phyloP scores from a whole-genome alignment of 1,140 invertebrate genomes.

The Drosophila erecta region DNA sequence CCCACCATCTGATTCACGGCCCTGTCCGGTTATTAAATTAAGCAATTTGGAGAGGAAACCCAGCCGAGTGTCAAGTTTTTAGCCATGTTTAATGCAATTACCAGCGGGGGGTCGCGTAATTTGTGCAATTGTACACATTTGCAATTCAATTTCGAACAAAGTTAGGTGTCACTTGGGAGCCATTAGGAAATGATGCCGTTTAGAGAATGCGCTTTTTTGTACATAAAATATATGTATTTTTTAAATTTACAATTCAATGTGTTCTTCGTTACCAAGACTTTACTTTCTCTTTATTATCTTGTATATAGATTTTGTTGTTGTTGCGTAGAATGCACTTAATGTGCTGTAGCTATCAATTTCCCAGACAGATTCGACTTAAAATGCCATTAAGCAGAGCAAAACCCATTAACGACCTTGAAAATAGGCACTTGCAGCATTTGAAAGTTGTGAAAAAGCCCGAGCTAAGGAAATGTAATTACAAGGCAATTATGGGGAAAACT shows the following conservation, averaged over 20 bases:
- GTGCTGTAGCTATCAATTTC: not conserved
- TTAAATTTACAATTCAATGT: not conserved
- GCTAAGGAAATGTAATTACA: slow-evolving; percentile 42
- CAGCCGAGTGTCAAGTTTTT: slow-evolving; percentile 55
- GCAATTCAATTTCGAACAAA: slow-evolving; percentile 56
- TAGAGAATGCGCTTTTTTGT: not conserved
- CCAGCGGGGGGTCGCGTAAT: slow-evolving; percentile 34
- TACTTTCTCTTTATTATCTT: no score
- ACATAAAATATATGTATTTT: not conserved
- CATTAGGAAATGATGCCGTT: slow-evolving; percentile 10
- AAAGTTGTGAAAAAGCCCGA: slow-evolving; percentile 11
- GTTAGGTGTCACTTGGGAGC: slow-evolving; percentile 12
- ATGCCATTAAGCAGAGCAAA: not conserved
- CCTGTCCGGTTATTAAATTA: slow-evolving; percentile 58
- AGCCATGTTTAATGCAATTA: slow-evolving; percentile 48
- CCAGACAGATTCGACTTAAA: not conserved
- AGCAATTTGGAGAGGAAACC: slow-evolving; percentile 36
- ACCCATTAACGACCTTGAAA: slow-evolving; percentile 26
- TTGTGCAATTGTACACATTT: slow-evolving; percentile 29
- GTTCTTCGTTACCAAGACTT: no score
- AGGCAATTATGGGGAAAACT: slow-evolving; percentile 38
- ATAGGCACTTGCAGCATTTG: slow-evolving; percentile 13
- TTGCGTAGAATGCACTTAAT: not conserved
- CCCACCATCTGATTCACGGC: slow-evolving; percentile 37
- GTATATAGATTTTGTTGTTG: no score